Conservation (phyloP, 2,888 invertebrate genomes). For the Trichopoda pennipes region DNA sequence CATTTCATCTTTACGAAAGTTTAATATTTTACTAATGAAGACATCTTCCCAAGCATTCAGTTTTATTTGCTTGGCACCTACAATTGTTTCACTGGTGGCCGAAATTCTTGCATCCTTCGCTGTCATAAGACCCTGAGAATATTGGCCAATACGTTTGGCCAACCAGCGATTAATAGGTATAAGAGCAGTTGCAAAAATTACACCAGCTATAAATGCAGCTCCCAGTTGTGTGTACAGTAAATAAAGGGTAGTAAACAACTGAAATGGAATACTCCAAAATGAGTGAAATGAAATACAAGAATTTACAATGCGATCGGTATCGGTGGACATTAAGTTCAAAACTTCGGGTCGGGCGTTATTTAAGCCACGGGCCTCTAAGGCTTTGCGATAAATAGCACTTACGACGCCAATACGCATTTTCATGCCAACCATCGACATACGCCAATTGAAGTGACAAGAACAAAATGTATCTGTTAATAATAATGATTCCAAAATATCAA, state of each 20-base stretch:
- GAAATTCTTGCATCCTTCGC: conserved; percentile 95
- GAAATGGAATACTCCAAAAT: conserved; percentile 94
- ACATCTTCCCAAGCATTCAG: conserved; percentile 96
- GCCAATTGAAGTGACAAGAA: conserved; percentile 94
- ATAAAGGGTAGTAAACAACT: conserved; percentile 86
- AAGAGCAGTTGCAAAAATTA: conserved; percentile 90
- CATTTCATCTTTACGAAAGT: conserved; percentile 86
- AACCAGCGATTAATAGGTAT: conserved; percentile 96
- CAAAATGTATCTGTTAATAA: conserved; percentile 85
- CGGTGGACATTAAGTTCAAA: conserved; percentile 97
- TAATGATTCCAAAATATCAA: background rate
- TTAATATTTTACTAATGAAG: conserved; percentile 87
- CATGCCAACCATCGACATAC: conserved; percentile 90
- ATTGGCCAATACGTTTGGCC: conserved; percentile 92
- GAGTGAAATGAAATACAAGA: conserved; percentile 98
- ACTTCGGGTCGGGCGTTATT: conserved; percentile 89
- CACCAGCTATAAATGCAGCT: conserved; percentile 93
- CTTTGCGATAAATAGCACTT: conserved; percentile 88
- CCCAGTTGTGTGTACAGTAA: conserved; percentile 94
- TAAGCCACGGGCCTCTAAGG: conserved; percentile 81
- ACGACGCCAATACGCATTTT: conserved; percentile 94
- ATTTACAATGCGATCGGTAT: conserved; percentile 96
- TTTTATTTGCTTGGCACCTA: conserved; percentile 94
- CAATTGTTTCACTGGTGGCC: conserved; percentile 91
- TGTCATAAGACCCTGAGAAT: conserved; percentile 93